A percentile compares a stretch with the other conserved stretches of the same genome.
These are phyloP conservation scores for rabbit (Oryctolagus cuniculus) DNA, from an alignment of 2,113 vertebrate genomes.

Conservation along the genomic window DNA sequence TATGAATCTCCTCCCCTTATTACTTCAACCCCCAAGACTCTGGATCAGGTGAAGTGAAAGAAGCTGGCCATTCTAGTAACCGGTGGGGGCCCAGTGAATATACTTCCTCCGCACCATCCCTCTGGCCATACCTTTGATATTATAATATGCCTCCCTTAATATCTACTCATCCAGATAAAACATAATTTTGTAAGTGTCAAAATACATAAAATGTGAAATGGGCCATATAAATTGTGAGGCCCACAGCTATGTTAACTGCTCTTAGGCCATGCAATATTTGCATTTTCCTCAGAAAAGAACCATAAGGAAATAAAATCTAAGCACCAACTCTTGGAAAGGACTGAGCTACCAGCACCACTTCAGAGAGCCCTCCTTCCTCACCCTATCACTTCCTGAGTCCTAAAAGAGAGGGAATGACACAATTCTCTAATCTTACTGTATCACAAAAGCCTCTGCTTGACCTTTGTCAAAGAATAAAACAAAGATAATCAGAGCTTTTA, in stretches of 20 bases:
- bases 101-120: background rate
- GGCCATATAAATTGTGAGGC: background rate
- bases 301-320: background rate
- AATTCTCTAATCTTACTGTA: background rate
- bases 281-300: background rate
- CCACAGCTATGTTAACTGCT: background rate
- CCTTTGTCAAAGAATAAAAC: background rate
- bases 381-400: background rate
- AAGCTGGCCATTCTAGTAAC: background rate
- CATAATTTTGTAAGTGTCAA: background rate
- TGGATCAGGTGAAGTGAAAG: background rate
- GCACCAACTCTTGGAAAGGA: background rate
- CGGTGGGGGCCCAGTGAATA: too few species aligned
- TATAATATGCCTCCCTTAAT: background rate
- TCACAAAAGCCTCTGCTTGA: background rate
- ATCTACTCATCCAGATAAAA: constrained; percentile 4
- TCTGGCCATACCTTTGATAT: background rate
- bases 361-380: too few species aligned
- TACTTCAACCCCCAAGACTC: background rate
- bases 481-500: background rate
- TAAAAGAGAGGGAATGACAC: background rate
- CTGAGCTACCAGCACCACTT: background rate
- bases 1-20: background rate
- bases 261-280: background rate
- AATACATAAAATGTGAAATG: background rate